Base-by-base conservation (phyloP, 1,140 invertebrate species). In the Hylyphantes graminicola region DNA sequence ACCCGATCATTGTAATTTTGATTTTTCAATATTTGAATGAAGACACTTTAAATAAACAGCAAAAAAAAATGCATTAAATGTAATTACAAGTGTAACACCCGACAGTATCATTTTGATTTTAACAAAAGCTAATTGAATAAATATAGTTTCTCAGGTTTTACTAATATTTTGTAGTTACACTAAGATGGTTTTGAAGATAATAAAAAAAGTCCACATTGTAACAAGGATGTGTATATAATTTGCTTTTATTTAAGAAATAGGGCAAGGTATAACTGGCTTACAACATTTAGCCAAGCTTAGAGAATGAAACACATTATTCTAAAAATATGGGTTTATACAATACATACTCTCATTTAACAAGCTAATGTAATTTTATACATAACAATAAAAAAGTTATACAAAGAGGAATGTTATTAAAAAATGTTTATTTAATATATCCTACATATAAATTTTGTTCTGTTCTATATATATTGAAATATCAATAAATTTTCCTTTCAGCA, bases 311-410 rank as follows among this genome's bases (percentile, higher is more conserved):
- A 57, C 9, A 74, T 57, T 11, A 74, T 21, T 74, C 72, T 74
- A 74, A 74, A 74, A 74, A 74, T 74, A 74, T 35, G 55, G 57
- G 57, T 74, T 74, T 55, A 59, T 50, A 74, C 57, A 74, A 35
- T 74, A 74, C 72, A 74, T 21, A 17, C 13, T 2, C 72, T 74
- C 10, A 74, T 57, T 74, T 57, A 35, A 35, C 35, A 35, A 35
- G 51, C 55, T 21, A 74, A 74, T 5, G 17, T 74, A 74, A 35
- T 57, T 74, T n/a, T 74, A 21, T 74, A 74, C 21, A 74, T 35
- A 57, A 55, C 21, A 21, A 51, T 35, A 74, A 74, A 74, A 74
- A 74, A 74, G 72, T 74, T 74, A 19, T 74, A 74, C 72, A 74
- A 35, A 74, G 72, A 74, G 72, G 54, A 74, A 74, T 74, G 72